Conservation (phyloP, 2,888 invertebrate species). For the Andrena trimmerana region DNA sequence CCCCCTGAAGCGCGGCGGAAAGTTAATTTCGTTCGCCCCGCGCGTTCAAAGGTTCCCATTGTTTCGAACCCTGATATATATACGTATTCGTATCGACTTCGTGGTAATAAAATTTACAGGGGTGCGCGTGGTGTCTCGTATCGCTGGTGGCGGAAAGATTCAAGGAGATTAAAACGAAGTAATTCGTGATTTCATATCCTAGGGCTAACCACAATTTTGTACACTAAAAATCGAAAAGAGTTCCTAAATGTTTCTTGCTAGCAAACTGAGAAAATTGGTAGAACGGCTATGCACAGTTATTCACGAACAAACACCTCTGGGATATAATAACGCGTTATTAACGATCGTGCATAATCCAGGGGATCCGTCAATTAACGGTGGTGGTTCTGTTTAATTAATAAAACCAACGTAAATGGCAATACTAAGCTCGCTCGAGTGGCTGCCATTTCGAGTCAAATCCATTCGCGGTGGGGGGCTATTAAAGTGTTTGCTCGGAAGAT, state of each 20-base stretch:
- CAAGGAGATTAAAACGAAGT: too few species aligned
- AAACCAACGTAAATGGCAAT: conserved; percentile 16
- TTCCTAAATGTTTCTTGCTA: too few species aligned
- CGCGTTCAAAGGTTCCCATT: conserved; percentile 30
- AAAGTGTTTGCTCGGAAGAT: background rate
- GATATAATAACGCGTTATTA: conserved; percentile 37
- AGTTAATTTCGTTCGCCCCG: conserved; percentile 51
- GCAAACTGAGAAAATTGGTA: too few species aligned
- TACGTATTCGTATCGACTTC: conserved; percentile 28
- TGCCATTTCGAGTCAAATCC: background rate
- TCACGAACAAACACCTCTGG: background rate
- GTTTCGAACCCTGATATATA: conserved; percentile 29
- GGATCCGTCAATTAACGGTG: conserved; percentile 23
- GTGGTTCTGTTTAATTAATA: conserved; percentile 31
- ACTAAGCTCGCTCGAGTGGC: conserved; percentile 4
- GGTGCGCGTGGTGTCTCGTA: background rate
- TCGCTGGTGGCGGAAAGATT: background rate
- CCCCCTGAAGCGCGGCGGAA: conserved; percentile 20
- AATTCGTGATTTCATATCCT: too few species aligned
- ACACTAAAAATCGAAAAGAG: too few species aligned
- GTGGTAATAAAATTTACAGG: conserved; percentile 33
- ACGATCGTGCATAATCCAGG: conserved; percentile 35
- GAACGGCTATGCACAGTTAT: background rate
- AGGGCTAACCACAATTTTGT: too few species aligned
- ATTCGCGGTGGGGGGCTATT: background rate